phyloP scores from a whole-genome alignment of 2,113 vertebrate genomes.

The Lutjanus erythropterus region DNA sequence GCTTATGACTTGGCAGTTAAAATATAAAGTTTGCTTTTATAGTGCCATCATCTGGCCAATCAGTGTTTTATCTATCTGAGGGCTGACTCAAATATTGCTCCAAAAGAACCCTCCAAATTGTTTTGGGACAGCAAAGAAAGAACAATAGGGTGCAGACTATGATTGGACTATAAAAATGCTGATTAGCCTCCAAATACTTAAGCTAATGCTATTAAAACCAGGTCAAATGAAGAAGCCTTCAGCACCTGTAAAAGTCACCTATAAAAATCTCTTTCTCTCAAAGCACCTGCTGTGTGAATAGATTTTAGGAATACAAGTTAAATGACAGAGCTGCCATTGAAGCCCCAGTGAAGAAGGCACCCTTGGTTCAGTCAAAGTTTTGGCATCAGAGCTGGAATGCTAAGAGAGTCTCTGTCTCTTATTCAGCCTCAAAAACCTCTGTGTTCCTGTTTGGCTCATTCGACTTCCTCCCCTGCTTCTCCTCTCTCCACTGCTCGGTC shows the following conservation, averaged over 20 bases:
- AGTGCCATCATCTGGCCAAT: conserved; percentile 17
- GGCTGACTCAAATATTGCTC: not conserved
- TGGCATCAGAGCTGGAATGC: conserved; percentile 74
- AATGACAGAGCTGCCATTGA: conserved; percentile 81
- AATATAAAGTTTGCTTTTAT: conserved; percentile 20
- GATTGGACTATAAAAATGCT: conserved; percentile 7
- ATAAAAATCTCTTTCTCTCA: conserved; percentile 73
- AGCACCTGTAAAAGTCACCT: conserved; percentile 69
- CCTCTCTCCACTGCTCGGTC: conserved; percentile 44
- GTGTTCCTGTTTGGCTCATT: conserved; percentile 82
- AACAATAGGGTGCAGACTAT: not conserved
- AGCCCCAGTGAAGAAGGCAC: conserved; percentile 70
- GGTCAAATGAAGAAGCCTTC: conserved; percentile 34
- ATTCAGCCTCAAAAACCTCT: conserved; percentile 75
- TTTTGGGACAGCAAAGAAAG: not conserved
- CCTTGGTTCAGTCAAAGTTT: conserved; percentile 73
- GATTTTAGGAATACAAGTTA: conserved; percentile 64
- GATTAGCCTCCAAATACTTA: conserved; percentile 9
- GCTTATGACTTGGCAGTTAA: conserved; percentile 1
- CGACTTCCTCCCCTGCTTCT: conserved; percentile 75
- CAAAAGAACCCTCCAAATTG: not conserved
- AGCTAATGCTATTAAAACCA: conserved; percentile 28
- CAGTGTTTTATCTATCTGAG: not conserved
- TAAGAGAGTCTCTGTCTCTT: conserved; percentile 74
- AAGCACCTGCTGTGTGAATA: conserved; percentile 78